Evolutionary conservation across 2,888 invertebrate genomes (phyloP).

Genomic region (Mimas tiliae): DNA sequence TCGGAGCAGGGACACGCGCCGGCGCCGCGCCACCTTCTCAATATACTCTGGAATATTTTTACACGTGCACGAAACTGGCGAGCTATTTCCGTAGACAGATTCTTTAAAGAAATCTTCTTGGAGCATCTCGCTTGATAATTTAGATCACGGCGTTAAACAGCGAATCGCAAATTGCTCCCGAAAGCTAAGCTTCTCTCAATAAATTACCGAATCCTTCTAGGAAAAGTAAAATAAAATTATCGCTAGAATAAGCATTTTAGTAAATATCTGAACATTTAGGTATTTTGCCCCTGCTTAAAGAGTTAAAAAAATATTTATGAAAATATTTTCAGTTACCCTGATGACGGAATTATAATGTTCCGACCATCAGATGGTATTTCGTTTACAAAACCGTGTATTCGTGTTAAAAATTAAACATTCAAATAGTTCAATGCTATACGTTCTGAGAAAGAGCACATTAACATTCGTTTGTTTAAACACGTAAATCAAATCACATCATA

Average conservation of each 20-base stretch:
- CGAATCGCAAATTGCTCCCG: background rate
- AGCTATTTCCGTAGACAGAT: conserved; percentile 65
- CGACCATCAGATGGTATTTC: background rate
- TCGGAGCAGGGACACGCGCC: conserved; percentile 51
- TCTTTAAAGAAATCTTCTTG: conserved; percentile 21
- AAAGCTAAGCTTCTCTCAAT: background rate
- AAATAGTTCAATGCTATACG: conserved; percentile 2
- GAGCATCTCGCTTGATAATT: background rate
- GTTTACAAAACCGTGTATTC: background rate
- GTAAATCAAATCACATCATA: conserved; percentile 32
- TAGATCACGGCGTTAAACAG: background rate
- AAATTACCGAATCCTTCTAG: too few species aligned
- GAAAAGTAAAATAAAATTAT: too few species aligned
- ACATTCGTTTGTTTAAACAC: conserved; percentile 4
- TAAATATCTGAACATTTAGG: background rate
- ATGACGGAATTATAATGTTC: conserved; percentile 6
- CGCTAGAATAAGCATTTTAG: too few species aligned
- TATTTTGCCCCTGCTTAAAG: background rate
- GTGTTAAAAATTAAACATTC: conserved; percentile 6
- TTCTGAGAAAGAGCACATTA: background rate
- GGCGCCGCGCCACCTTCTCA: conserved; percentile 58
- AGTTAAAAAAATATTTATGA: too few species aligned
- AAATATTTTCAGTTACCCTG: too few species aligned
- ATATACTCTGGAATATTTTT: conserved; percentile 75
- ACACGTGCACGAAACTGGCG: conserved; percentile 66